phyloP scores from a whole-genome alignment of 2,113 vertebrate genomes.

The Cariama cristata region DNA sequence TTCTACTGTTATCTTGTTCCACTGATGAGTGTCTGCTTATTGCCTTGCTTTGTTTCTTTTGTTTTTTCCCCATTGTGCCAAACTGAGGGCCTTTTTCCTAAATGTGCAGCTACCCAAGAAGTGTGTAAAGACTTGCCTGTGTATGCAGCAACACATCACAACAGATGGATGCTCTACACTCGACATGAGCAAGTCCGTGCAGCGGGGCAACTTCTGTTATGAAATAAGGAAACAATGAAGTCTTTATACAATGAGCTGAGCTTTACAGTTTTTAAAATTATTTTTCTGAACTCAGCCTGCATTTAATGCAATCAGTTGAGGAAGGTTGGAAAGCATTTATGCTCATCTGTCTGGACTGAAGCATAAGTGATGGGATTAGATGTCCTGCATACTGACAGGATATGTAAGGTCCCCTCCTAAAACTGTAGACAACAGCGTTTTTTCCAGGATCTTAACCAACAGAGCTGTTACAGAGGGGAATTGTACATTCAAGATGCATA shows the following conservation, averaged over 20 bases:
- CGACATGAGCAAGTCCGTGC: background rate
- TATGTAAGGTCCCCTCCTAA: background rate
- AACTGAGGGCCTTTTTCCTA: background rate
- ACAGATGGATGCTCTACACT: background rate
- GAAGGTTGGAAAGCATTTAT: background rate
- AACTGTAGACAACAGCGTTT: background rate
- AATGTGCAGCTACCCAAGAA: background rate
- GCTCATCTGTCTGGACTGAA: background rate
- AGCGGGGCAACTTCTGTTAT: accelerated
- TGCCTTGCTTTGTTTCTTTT: background rate
- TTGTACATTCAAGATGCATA: background rate
- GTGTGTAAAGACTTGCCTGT: background rate
- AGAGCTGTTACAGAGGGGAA: background rate
- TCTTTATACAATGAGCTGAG: background rate
- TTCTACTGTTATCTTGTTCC: background rate
- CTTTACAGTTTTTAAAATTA: background rate
- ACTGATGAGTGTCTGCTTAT: background rate
- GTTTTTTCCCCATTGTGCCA: background rate
- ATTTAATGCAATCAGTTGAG: background rate
- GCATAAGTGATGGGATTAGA: background rate
- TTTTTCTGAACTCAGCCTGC: background rate
- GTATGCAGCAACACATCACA: background rate
- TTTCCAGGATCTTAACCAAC: background rate
- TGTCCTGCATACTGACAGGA: background rate
- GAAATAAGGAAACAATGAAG: background rate